phyloP scores from a whole-genome alignment of 2,888 invertebrate genomes.

The Stegophylla sp. region DNA sequence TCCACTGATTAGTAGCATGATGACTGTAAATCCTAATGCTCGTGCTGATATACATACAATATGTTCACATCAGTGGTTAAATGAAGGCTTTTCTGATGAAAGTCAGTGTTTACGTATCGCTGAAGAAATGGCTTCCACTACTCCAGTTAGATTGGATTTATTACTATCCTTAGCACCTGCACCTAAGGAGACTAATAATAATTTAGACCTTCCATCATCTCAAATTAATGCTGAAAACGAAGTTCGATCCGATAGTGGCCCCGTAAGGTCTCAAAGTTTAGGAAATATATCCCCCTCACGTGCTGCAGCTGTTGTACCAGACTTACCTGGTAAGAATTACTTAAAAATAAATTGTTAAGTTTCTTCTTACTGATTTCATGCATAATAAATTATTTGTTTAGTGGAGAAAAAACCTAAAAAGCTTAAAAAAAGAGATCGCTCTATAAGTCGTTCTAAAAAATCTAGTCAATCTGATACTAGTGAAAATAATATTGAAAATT shows the following conservation, averaged over 20 bases:
- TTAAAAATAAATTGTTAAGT: background rate
- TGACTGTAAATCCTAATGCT: constrained; percentile 88
- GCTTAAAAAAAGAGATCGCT: constrained; percentile 52
- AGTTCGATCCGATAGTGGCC: constrained; percentile 59
- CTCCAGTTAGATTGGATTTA: constrained; percentile 86
- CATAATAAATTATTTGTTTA: constrained; percentile 25
- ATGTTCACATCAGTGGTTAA: constrained; percentile 97
- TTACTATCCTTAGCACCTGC: constrained; percentile 81
- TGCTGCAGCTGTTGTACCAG: constrained; percentile 23
- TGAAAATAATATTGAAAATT: constrained; percentile 36
- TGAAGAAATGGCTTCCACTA: constrained; percentile 87
- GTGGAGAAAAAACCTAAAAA: constrained; percentile 54
- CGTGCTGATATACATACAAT: constrained; percentile 93
- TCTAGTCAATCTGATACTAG: constrained; percentile 41
- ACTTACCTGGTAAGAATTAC: constrained; percentile 37
- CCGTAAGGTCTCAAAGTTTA: constrained; percentile 62
- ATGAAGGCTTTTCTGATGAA: constrained; percentile 80
- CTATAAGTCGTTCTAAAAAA: constrained; percentile 53
- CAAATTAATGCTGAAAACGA: constrained; percentile 40
- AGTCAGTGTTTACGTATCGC: constrained; percentile 79
- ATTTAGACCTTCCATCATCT: constrained; percentile 34
- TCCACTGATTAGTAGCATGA: constrained; percentile 89
- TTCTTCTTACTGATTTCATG: background rate
- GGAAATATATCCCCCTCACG: constrained; percentile 61
- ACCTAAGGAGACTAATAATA: constrained; percentile 54